Conservation (phyloP, 2,888 invertebrate genomes). For the Drosophila leonis region DNA sequence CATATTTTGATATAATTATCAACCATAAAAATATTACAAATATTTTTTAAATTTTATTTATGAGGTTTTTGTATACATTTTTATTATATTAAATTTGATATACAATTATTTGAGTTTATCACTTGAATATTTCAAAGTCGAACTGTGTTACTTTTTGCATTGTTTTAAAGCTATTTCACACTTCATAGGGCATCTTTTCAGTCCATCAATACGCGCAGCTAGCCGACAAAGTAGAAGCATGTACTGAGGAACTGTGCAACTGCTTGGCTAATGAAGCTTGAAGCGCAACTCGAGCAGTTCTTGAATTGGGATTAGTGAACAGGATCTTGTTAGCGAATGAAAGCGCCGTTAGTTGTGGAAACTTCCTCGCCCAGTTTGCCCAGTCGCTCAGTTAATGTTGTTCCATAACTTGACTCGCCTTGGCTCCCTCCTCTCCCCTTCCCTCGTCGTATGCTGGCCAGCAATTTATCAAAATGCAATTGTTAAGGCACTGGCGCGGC, state of each 20-base stretch:
- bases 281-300: slow-evolving; percentile 49
- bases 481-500: slow-evolving; percentile 52
- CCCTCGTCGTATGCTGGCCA: slow-evolving; percentile 10
- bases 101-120: too few relatives aligned
- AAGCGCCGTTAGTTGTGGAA: slow-evolving; percentile 59
- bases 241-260: slow-evolving; percentile 33
- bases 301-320: slow-evolving; percentile 50
- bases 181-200: not conserved
- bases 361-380: slow-evolving; percentile 34
- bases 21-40: too few relatives aligned
- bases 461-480: slow-evolving; percentile 70
- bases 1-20: too few relatives aligned
- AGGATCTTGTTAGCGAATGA: slow-evolving; percentile 66
- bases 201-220: not conserved
- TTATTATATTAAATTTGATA: too few relatives aligned
- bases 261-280: slow-evolving; percentile 73
- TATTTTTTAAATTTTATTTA: too few relatives aligned
- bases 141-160: not conserved
- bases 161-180: not conserved
- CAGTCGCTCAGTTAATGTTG: slow-evolving; percentile 2
- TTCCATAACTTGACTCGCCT: slow-evolving; percentile 4
- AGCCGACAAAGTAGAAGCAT: not conserved
- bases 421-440: not conserved
- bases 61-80: too few relatives aligned
- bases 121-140: not conserved